Evolutionary conservation across 1,140 invertebrate species (phyloP).

Genomic region (Zaprionus gabonicus): DNA sequence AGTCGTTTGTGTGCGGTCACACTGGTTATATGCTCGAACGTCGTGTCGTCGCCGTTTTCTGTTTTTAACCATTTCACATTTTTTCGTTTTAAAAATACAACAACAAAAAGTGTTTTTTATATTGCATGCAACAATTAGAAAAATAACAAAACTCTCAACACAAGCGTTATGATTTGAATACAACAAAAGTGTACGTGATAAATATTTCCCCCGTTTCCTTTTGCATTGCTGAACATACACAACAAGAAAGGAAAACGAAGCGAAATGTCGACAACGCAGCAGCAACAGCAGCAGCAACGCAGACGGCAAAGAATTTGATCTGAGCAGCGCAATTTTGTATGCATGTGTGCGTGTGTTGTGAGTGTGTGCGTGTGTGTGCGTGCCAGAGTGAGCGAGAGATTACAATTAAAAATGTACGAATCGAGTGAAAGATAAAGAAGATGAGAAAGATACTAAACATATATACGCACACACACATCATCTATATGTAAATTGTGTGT

Average conservation of each 20-base stretch:
- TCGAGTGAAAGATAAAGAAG: slow-evolving; percentile 69
- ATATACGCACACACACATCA: slow-evolving; percentile 28
- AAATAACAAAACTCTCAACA: slow-evolving; percentile 30
- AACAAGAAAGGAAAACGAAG: slow-evolving; percentile 58
- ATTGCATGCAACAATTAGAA: slow-evolving; percentile 48
- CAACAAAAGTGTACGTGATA: slow-evolving; percentile 49
- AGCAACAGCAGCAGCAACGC: slow-evolving; percentile 41
- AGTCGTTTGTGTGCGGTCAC: slow-evolving; percentile 26
- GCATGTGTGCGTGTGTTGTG: slow-evolving; percentile 44
- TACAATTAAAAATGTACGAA: slow-evolving; percentile 60
- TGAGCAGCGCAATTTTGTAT: slow-evolving; percentile 54
- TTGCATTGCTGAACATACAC: slow-evolving; percentile 28
- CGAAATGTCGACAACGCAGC: slow-evolving; percentile 66
- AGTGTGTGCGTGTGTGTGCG: slow-evolving; percentile 41
- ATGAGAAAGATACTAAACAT: slow-evolving; percentile 64
- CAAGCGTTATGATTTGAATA: slow-evolving; percentile 60
- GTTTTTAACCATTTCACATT: slow-evolving; percentile 54
- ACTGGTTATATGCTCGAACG: slow-evolving; percentile 45
- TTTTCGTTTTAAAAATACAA: slow-evolving; percentile 51
- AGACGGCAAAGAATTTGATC: slow-evolving; percentile 71
- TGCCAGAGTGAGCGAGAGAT: slow-evolving; percentile 48
- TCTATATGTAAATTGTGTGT: slow-evolving; percentile 27
- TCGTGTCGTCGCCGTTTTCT: slow-evolving; percentile 54
- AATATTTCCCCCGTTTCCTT: slow-evolving; percentile 26
- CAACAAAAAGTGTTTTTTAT: slow-evolving; percentile 51